Percentiles rank a stretch among this genome's conserved stretches.
These are phyloP conservation scores for Chondrilla cf. caribensis DNA, from an alignment of 37 sponge, comb jelly and placozoan species.

Conservation along the genomic window DNA sequence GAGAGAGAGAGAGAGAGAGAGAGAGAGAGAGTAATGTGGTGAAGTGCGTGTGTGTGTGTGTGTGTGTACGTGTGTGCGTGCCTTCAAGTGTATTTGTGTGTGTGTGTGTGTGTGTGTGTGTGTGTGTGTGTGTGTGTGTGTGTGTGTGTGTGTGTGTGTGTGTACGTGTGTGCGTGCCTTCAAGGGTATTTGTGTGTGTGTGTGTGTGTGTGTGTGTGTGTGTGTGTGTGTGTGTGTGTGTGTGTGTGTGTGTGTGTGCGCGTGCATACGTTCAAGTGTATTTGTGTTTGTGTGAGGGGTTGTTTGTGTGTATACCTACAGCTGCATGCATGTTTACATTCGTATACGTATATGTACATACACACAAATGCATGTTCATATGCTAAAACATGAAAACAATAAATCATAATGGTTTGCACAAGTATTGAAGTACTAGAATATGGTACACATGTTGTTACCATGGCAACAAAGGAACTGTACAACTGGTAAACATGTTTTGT, in stretches of 20 bases:
- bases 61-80: too few species aligned
- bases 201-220: conserved; percentile 15
- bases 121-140: too few species aligned
- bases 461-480: too few species aligned
- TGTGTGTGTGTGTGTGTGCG: background rate
- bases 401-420: conserved; percentile 89
- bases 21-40: too few species aligned
- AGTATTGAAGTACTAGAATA: conserved; percentile 51
- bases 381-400: conserved; percentile 31
- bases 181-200: background rate
- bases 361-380: background rate
- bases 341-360: background rate
- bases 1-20: too few species aligned
- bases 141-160: too few species aligned
- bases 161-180: background rate
- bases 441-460: too few species aligned
- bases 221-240: conserved; percentile 4
- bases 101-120: too few species aligned
- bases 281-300: too few species aligned
- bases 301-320: background rate
- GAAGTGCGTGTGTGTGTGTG: too few species aligned
- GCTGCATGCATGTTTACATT: background rate
- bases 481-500: too few species aligned
- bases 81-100: too few species aligned
- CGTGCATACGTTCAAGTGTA: background rate